These are phyloP conservation scores for Bovichtus variegatus DNA, from an alignment of 2,797 vertebrate genomes.

Conservation along the genomic window DNA sequence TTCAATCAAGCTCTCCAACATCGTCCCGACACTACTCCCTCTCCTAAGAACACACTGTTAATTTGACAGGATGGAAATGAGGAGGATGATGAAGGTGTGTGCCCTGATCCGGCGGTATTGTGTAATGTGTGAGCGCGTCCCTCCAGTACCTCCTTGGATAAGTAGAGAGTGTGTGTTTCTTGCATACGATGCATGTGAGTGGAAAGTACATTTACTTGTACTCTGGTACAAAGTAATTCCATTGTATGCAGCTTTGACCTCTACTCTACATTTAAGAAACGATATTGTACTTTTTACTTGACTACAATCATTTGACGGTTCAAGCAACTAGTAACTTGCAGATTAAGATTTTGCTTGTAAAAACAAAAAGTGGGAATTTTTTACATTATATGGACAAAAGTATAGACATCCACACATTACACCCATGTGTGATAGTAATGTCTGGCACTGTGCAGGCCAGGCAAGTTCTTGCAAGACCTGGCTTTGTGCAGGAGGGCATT, in stretches of 20 bases:
- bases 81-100: slow-evolving; percentile 34
- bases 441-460: background rate
- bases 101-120: background rate
- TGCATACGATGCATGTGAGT: background rate
- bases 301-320: background rate
- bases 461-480: background rate
- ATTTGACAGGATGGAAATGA: slow-evolving; percentile 56
- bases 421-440: background rate
- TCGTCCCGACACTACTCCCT: slow-evolving; percentile 37
- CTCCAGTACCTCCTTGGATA: background rate
- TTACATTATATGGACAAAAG: background rate
- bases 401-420: background rate
- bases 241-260: background rate
- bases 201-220: background rate
- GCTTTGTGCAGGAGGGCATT: background rate
- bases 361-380: background rate
- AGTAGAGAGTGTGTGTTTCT: background rate
- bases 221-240: background rate
- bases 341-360: background rate
- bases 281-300: background rate
- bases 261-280: background rate
- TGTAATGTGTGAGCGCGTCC: background rate
- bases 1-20: slow-evolving; percentile 70
- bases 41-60: slow-evolving; percentile 41
- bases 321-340: background rate